Percentiles rank a stretch among this genome's conserved stretches.
Evolutionary conservation across 1,140 invertebrate species (phyloP).

Genomic region (Rhynchophorus ferrugineus): DNA sequence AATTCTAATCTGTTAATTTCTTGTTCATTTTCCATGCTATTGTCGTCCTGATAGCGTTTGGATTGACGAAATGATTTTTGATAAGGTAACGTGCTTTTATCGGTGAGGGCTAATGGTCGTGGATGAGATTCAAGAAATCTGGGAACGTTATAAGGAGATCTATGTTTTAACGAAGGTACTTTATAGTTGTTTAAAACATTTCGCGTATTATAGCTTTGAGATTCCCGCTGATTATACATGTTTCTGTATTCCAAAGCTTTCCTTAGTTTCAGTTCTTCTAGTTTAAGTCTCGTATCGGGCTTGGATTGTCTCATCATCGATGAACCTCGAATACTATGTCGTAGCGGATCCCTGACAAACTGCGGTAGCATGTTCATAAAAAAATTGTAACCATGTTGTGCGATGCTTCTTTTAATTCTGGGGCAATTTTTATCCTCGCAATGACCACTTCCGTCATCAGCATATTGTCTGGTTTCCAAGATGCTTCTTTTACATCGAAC

Average conservation of each 20-base stretch:
- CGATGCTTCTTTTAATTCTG: conserved; percentile 9
- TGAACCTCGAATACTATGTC: conserved; percentile 2
- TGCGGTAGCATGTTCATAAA: conserved; percentile 21
- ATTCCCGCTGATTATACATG: too few species aligned
- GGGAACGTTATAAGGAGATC: too few species aligned
- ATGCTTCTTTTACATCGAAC: not conserved
- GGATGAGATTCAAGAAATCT: too few species aligned
- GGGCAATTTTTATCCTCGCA: not conserved
- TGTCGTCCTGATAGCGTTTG: too few species aligned
- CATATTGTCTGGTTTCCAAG: not conserved
- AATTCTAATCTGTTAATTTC: not conserved
- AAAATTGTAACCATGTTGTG: conserved; percentile 22
- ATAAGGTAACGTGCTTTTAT: too few species aligned
- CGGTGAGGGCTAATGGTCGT: too few species aligned
- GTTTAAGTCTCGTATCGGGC: not conserved
- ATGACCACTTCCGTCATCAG: not conserved
- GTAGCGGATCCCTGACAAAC: conserved; percentile 16
- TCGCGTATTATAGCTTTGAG: too few species aligned
- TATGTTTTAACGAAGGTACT: too few species aligned
- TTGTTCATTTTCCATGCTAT: too few species aligned
- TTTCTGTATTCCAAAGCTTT: too few species aligned
- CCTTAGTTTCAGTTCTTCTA: not conserved
- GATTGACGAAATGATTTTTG: too few species aligned
- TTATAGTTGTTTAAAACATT: too few species aligned
- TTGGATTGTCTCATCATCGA: not conserved